These are phyloP conservation scores for Equus quagga DNA, from an alignment of 2,113 vertebrate species.

Conservation along the genomic window DNA sequence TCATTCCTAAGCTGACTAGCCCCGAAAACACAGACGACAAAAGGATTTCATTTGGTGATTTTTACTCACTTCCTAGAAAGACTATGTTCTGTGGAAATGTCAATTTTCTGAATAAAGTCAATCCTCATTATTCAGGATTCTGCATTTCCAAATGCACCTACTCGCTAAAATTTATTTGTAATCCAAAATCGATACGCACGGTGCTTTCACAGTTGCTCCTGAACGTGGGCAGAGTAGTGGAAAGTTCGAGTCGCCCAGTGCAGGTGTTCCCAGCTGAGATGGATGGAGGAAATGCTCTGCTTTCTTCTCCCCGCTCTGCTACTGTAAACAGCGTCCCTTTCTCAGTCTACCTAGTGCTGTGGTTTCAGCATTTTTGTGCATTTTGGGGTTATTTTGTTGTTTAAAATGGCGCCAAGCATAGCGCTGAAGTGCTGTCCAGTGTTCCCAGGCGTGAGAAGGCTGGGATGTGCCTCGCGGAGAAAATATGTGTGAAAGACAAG, in stretches of 20 bases:
- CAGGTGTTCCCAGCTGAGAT: neutral
- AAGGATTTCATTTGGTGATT: neutral
- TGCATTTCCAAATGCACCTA: neutral
- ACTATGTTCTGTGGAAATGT: neutral
- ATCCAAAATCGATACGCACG: neutral
- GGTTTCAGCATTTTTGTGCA: neutral
- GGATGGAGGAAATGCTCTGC: accelerated
- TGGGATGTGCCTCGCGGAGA: neutral
- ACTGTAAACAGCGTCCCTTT: neutral
- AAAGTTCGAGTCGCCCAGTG: neutral
- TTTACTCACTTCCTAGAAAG: neutral
- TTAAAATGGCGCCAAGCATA: neutral
- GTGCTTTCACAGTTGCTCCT: neutral
- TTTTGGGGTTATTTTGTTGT: neutral
- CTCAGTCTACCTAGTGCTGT: neutral
- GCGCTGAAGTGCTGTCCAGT: neutral
- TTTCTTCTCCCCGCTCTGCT: neutral
- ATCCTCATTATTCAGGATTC: neutral
- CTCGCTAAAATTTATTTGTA: neutral
- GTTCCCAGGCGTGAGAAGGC: too few relatives aligned
- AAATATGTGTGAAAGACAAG: neutral
- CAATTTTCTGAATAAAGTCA: neutral
- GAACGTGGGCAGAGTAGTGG: neutral
- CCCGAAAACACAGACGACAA: neutral
- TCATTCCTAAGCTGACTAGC: neutral